These are phyloP conservation scores for Phacellophora camtschatica DNA, from an alignment of 30 jellyfish, hydroid and myxozoan genomes.

Conservation along the genomic window DNA sequence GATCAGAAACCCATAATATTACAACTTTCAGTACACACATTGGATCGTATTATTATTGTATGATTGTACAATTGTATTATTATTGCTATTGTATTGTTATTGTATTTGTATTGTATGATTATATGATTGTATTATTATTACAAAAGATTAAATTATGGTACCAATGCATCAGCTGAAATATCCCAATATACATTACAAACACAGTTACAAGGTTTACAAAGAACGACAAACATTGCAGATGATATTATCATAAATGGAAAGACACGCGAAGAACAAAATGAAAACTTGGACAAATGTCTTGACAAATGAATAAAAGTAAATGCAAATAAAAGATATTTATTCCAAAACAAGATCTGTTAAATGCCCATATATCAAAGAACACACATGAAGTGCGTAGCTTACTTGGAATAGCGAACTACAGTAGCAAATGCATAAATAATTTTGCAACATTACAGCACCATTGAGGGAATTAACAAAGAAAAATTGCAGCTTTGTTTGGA, in stretches of 20 bases:
- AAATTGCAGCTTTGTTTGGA: conserved; percentile 26
- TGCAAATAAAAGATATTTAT: conserved; percentile 31
- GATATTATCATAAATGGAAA: conserved; percentile 40
- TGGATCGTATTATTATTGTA: conserved; percentile 1
- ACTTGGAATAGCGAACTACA: too few relatives aligned
- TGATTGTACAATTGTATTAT: too few relatives aligned
- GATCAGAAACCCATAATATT: background rate
- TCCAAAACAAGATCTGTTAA: conserved; percentile 5
- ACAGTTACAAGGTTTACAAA: background rate
- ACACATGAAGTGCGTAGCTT: too few relatives aligned
- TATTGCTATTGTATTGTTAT: too few relatives aligned
- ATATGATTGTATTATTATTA: too few relatives aligned
- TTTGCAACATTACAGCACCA: too few relatives aligned
- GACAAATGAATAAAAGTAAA: conserved; percentile 13
- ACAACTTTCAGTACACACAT: background rate
- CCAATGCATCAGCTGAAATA: conserved; percentile 42
- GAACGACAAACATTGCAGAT: conserved; percentile 20
- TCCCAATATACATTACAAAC: conserved; percentile 29
- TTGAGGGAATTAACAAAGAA: too few relatives aligned
- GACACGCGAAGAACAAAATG: conserved; percentile 49
- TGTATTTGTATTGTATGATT: too few relatives aligned
- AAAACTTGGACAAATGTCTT: background rate
- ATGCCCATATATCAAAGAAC: conserved; percentile 1
- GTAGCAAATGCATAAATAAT: too few relatives aligned
- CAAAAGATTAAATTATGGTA: conserved; percentile 4